Conservation (phyloP, 2,888 invertebrate species). For the Rhopalosiphum nymphaeae region DNA sequence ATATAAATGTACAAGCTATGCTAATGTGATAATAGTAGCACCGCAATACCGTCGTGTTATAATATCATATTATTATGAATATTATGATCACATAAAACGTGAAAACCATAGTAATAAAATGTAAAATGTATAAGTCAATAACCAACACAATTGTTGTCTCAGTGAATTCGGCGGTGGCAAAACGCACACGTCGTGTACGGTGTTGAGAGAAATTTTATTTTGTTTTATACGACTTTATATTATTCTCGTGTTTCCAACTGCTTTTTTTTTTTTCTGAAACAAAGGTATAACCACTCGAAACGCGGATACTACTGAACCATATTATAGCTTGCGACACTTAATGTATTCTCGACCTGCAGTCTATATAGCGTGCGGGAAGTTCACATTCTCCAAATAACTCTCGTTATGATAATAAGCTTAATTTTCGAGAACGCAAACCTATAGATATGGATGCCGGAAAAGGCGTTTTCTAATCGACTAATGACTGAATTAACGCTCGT, state of each 20-base stretch:
- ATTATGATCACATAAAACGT: not conserved
- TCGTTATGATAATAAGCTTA: conserved; percentile 13
- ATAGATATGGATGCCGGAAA: conserved; percentile 20
- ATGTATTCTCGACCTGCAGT: not conserved
- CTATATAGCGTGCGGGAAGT: not conserved
- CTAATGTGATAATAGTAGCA: not conserved
- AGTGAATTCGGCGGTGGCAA: not conserved
- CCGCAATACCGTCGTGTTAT: not conserved
- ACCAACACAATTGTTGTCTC: not conserved
- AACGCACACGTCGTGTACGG: not conserved
- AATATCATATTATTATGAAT: not conserved
- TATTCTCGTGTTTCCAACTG: not conserved
- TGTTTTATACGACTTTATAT: not conserved
- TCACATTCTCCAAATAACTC: not conserved
- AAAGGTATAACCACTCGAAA: not conserved
- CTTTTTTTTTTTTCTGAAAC: not conserved
- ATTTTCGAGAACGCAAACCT: not conserved
- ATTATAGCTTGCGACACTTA: not conserved
- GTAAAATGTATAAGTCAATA: not conserved
- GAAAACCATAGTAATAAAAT: not conserved
- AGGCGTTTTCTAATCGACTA: conserved; percentile 17
- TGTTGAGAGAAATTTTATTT: not conserved
- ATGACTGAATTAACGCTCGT: conserved; percentile 11
- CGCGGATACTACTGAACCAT: not conserved
- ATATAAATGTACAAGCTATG: not conserved